Base-by-base conservation (phyloP, 2,113 vertebrate genomes). In the Prolemur simus region DNA sequence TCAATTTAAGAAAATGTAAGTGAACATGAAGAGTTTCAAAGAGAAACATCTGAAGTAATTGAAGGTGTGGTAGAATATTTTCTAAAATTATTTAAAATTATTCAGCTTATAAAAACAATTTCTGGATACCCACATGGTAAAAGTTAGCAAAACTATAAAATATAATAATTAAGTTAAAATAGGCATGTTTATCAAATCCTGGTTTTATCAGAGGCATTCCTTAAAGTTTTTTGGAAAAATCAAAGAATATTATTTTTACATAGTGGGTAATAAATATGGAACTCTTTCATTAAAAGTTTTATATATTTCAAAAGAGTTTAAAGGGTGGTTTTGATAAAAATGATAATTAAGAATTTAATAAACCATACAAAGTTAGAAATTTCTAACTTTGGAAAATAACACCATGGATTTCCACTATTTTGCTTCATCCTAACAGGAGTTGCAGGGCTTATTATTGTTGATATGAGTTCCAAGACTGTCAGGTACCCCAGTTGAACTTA, bases 261-360 rank as follows among this genome's bases (percentile, higher is more conserved):
- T 3, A 87, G 12, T 83, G 8, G 21, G 21, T 60, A 82, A 56
- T 94, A 92, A 60, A 63, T 84, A 56, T 49, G 13, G 52, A 87
- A 6, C 37, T 78, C 45, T n/a, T 71, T 76, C 17, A 45, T 77
- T 87, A 63, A 89, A 27, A 20, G 52, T 54, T 78, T 49, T n/a
- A 11, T 54, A 32, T 27, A 73, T 89, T 89, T 83, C 63, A 82
- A 96, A 91, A 49, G 12, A 27, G 5, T 76, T 89, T 58, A 77
- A 93, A 91, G 29, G 52, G 7, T 20, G 9, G 60, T 45, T 92
- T 97, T 97, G 47, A n/a, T 86, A 42, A 87, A 96, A 37, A 74
- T 93, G 23, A 29, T 85, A 86, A 94, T 63, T 73, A 71, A 23
- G 47, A 92, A 47, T 94, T 80, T 84, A 27, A n/a, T 54, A 92